Conservation (phyloP, 2,113 vertebrate species). For the Percopsis transmontana region DNA sequence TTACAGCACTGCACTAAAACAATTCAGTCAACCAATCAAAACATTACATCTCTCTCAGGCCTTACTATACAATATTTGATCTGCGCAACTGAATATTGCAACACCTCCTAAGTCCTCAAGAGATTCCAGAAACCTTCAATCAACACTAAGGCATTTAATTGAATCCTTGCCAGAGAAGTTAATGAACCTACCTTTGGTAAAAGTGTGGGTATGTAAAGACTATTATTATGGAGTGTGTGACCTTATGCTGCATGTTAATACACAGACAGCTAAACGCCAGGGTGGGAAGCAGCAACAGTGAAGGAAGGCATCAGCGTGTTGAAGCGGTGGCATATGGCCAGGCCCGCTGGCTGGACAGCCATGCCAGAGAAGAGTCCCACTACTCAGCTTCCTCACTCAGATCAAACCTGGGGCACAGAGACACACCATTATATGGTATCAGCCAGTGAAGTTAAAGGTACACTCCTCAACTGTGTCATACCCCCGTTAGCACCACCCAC, state of each 20-base stretch:
- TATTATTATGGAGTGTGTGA: background rate
- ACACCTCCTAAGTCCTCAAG: constrained; percentile 19
- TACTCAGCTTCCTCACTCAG: constrained; percentile 71
- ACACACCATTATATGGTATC: background rate
- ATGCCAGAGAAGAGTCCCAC: background rate
- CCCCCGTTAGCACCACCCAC: background rate
- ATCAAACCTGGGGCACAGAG: constrained; percentile 67
- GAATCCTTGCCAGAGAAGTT: constrained; percentile 2
- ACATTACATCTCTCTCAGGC: constrained; percentile 6
- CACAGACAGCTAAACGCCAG: constrained; percentile 39
- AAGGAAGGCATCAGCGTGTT: constrained; percentile 64
- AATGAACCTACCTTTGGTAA: constrained; percentile 53
- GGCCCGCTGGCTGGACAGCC: background rate
- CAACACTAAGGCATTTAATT: constrained; percentile 1
- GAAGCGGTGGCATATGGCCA: constrained; percentile 39
- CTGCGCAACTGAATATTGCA: constrained; percentile 17
- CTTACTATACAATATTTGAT: background rate
- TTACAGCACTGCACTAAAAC: constrained; percentile 10
- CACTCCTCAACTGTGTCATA: background rate
- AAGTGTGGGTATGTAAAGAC: background rate
- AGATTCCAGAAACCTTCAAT: constrained; percentile 19
- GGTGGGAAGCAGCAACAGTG: constrained; percentile 23
- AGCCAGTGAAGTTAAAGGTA: background rate
- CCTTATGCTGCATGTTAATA: constrained; percentile 5
- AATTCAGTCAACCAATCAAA: constrained; percentile 17